Evolutionary conservation across 2,888 invertebrate species (phyloP), one percentile per base, ranked within the genome.

Genomic region (Bruchidius siliquastri): DNA sequence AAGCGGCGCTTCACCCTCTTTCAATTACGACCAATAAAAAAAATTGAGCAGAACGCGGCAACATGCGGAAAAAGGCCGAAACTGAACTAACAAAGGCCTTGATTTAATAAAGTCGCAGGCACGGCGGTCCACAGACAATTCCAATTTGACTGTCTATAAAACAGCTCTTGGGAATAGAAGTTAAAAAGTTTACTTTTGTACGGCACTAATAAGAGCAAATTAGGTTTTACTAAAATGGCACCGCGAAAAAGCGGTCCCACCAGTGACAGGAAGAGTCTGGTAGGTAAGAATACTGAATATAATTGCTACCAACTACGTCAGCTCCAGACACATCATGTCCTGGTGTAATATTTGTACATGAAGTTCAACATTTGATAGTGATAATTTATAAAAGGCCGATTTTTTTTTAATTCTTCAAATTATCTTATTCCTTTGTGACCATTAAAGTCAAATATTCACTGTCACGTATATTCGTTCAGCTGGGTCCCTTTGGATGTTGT

Each of bases 201-300:
- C 80, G 82, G 76, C 78, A 80, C 81, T 84, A 84, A 84, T 84
- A 84, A 76, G 82, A 81, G 80, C 81, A 83, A 83, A 83, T 83
- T 83, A 83, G 81, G 83, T 83, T 83, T 83, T 76, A 79, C 80
- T 82, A 81, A 83, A 83, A 83, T 80, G 81, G 77, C 79, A 79
- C 79, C 77, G 71, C 71, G 21, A 76, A 76, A 77, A 75, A 76
- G 74, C 72, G 71, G 75, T 74, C 74, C 76, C 75, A 72, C 73
- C 75, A 74, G 73, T 73, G 78, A 73, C 72, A 71, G 76, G 49
- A 3, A 3, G 8, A 26, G n/a, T 13, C 1, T 18, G 49, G 49
- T 49, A 49, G 49, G 49, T 49, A 49, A 26, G 8, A 8, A 2
- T 8, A 26, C 26, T 26, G n/a, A n/a, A n/a, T n/a, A n/a, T n/a